Conservation (phyloP, 2,797 vertebrate genomes). For the Hybognathus amarus region DNA sequence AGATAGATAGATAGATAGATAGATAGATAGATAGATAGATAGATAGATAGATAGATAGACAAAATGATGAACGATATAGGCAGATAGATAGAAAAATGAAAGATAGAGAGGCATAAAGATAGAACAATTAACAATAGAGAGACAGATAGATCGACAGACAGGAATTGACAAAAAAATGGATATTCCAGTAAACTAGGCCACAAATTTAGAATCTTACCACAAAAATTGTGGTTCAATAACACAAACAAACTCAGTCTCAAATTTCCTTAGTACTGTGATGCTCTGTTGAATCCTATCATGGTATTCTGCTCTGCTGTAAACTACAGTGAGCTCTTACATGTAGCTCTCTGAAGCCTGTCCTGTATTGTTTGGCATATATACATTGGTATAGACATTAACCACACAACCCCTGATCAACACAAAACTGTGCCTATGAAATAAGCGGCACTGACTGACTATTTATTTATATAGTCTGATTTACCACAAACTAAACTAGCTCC, state of each 20-base stretch:
- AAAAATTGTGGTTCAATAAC: background rate
- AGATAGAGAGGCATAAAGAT: background rate
- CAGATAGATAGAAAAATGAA: background rate
- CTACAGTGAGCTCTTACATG: background rate
- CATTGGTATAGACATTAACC: background rate
- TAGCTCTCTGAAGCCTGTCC: background rate
- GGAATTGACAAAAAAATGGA: background rate
- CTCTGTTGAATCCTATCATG: background rate
- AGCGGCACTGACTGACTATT: background rate
- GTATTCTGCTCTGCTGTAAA: background rate
- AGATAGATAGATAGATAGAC: background rate
- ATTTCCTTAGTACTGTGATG: background rate
- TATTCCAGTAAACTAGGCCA: constrained; percentile 1
- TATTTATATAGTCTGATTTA: background rate
- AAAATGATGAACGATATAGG: too few species aligned
- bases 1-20: background rate
- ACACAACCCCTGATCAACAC: background rate
- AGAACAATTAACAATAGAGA: background rate
- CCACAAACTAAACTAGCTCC: background rate
- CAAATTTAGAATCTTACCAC: constrained; percentile 3
- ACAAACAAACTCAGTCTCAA: background rate
- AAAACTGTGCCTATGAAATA: background rate
- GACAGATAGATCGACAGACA: background rate
- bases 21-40: background rate
- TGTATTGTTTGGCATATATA: background rate